These are phyloP conservation scores for Vireo griseus DNA, from an alignment of 2,797 vertebrate genomes.

Conservation along the genomic window DNA sequence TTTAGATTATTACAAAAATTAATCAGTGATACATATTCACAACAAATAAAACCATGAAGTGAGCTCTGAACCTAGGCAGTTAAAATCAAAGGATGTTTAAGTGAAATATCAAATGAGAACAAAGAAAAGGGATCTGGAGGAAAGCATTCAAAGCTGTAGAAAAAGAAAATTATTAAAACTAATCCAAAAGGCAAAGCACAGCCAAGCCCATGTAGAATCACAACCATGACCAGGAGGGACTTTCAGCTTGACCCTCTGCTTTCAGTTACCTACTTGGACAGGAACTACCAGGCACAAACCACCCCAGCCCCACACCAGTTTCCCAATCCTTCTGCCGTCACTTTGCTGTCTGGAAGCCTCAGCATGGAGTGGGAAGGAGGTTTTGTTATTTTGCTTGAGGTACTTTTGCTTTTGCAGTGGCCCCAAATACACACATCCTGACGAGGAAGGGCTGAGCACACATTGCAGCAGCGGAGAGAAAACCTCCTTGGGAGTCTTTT, in stretches of 20 bases:
- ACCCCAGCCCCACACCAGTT: fast-evolving
- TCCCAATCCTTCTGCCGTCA: neutral
- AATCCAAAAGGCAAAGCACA: neutral
- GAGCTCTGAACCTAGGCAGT: neutral
- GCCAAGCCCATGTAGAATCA: neutral
- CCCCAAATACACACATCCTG: fast-evolving
- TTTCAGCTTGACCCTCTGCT: neutral
- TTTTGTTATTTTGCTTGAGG: neutral
- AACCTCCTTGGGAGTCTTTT: neutral
- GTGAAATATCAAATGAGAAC: neutral
- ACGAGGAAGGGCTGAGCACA: neutral
- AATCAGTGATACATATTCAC: neutral
- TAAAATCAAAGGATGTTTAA: neutral
- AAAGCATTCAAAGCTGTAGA: neutral
- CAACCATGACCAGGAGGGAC: neutral
- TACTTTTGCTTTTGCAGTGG: neutral
- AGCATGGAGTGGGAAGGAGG: fast-evolving
- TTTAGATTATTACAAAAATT: neutral
- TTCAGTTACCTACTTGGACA: fast-evolving
- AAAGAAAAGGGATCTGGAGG: neutral
- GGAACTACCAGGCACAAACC: neutral
- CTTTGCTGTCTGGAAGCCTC: neutral
- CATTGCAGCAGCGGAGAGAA: fast-evolving
- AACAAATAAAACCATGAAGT: neutral
- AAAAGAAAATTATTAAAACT: neutral